These are phyloP conservation scores for Neolamprologus falcicula DNA, from an alignment of 2,113 vertebrate genomes.

Conservation along the genomic window DNA sequence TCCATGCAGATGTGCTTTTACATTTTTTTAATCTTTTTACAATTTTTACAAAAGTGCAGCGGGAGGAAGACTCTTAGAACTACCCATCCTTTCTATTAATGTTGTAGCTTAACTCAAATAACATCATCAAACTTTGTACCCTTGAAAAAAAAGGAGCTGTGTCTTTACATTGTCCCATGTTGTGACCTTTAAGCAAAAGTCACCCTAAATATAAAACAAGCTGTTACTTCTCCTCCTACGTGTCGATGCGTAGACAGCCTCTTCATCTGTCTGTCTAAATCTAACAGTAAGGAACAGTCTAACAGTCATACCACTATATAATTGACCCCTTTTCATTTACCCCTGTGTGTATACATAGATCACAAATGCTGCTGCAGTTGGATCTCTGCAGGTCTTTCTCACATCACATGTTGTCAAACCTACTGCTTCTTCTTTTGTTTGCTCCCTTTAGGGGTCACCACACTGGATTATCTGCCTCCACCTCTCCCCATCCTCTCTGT, in stretches of 20 bases:
- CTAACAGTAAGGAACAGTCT: not conserved
- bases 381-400: not conserved
- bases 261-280: not conserved
- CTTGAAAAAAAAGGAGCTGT: not conserved
- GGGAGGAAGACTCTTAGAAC: not conserved
- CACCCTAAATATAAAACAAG: fast-evolving
- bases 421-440: not conserved
- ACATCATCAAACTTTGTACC: not conserved
- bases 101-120: not conserved
- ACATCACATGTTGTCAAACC: not conserved
- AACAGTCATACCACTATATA: not conserved
- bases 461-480: not conserved
- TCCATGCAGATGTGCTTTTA: not conserved
- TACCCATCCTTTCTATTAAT: fast-evolving
- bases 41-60: not conserved
- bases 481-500: fast-evolving
- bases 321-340: fast-evolving
- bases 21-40: not conserved
- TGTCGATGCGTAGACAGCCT: not conserved
- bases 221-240: not conserved
- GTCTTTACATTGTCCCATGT: not conserved
- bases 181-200: not conserved
- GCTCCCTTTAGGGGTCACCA: not conserved
- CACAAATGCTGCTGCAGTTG: not conserved
- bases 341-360: fast-evolving